phyloP scores from a whole-genome alignment of 2,113 vertebrate species.

The Cephalopholis sonnerati region DNA sequence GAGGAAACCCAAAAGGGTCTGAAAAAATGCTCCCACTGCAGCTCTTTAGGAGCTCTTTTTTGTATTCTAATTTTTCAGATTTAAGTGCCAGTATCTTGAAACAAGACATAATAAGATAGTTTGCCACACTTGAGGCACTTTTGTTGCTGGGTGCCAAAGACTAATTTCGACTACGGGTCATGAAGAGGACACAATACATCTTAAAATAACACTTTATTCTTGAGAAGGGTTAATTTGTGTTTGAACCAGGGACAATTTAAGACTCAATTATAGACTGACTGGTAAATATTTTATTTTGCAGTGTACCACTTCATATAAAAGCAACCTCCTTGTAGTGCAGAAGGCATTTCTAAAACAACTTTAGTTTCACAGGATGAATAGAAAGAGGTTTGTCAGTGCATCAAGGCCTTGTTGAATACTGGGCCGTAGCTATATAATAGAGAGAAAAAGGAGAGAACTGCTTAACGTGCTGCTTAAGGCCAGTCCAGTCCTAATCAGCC shows the following conservation, averaged over 20 bases:
- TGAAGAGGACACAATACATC: background rate
- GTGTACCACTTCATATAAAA: background rate
- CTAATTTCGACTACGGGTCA: background rate
- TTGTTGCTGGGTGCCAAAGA: background rate
- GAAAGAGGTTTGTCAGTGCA: slow-evolving; percentile 13
- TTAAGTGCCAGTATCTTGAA: background rate
- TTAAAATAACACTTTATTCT: background rate
- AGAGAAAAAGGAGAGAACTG: slow-evolving; percentile 8
- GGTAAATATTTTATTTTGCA: background rate
- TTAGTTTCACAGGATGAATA: background rate
- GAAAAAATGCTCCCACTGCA: background rate
- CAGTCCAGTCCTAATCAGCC: slow-evolving; percentile 58
- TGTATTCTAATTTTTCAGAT: background rate
- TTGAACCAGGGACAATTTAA: background rate
- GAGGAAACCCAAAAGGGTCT: background rate
- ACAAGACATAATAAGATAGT: background rate
- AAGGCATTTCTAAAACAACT: background rate
- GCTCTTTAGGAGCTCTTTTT: background rate
- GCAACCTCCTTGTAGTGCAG: background rate
- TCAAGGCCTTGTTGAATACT: slow-evolving; percentile 10
- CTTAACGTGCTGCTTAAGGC: slow-evolving; percentile 38
- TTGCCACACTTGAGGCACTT: background rate
- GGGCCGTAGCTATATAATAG: background rate
- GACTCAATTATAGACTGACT: background rate
- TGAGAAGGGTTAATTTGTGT: background rate